A percentile compares a stretch with the other conserved stretches of the same genome.
phyloP scores from a whole-genome alignment of 2,113 vertebrate species.

The Murina feae region DNA sequence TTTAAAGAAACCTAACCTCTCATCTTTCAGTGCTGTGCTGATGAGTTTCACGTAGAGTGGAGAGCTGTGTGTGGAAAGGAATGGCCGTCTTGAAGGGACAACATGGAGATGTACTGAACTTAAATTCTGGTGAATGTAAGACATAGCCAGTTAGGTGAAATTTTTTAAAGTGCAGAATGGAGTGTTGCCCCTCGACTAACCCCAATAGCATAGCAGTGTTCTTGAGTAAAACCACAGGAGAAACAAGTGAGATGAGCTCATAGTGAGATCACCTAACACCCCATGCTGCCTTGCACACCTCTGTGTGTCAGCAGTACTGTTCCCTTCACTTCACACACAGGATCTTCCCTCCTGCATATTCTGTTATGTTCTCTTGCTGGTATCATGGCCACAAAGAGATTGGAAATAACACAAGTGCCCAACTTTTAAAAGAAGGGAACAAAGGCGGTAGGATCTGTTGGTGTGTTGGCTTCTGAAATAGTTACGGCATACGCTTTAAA shows the following conservation, averaged over 20 bases:
- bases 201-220: background rate
- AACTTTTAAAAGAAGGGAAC: slow-evolving; percentile 10
- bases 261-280: background rate
- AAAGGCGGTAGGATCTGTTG: background rate
- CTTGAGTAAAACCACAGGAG: background rate
- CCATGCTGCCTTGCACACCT: accelerated
- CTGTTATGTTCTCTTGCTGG: background rate
- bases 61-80: background rate
- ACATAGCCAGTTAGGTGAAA: background rate
- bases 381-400: background rate
- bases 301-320: background rate
- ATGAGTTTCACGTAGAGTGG: background rate
- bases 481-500: slow-evolving; percentile 20
- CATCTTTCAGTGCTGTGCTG: background rate
- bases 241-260: background rate
- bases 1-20: background rate
- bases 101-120: background rate
- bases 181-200: background rate
- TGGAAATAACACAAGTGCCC: background rate
- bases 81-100: background rate
- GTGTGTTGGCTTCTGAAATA: slow-evolving; percentile 22
- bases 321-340: background rate
- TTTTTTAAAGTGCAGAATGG: background rate
- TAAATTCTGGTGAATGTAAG: background rate
- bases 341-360: background rate